Evolutionary conservation across 2,888 invertebrate species (phyloP), one percentile per base, ranked within the genome.

Genomic region (Aleiodes leptofemur): DNA sequence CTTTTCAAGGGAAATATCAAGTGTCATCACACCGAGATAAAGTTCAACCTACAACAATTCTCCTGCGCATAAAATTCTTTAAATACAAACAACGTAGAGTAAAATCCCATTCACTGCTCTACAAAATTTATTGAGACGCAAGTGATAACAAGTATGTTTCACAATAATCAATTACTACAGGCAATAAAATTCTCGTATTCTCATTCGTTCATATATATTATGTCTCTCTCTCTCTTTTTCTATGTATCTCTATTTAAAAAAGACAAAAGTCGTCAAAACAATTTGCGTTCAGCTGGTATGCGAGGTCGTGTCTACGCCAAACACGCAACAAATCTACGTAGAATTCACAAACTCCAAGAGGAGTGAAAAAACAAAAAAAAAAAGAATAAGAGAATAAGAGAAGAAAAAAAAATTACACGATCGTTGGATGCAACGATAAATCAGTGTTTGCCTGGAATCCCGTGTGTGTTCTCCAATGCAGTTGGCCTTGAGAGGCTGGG

Each of bases 221-320:
- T 23, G 1, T 23, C 23, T 23, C 23, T 23, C 23, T 23, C 23
- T 23, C 38, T 5, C 38, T 38, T 38, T 38, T 69, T 7, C 23
- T 23, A 1, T 34, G 2, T 31, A 34, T 53, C 16, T 55, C n/a
- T 56, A 23, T 16, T 16, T 1, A 56, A 55, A 55, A 43, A 14
- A 56, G 9, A 59, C 31, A 56, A 38, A 56, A 70, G 70, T 72
- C 72, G 68, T 78, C 78, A 69, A 64, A 64, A 70, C 71, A 74
- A 76, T 78, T 77, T 74, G 57, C 74, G 73, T 78, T 70, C 73
- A 73, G 77, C 76, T 77, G 79, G 78, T 80, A 78, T 80, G 79
- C 78, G 76, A 77, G 79, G 78, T 78, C 74, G 69, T 66, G 51
- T 59, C 68, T 71, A 76, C 73, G 38, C 77, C 56, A 76, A 76